Evolutionary conservation across 2,113 vertebrate species (phyloP), one percentile per base, ranked within the genome.

Genomic region (western clawed frog (Xenopus tropicalis)): DNA sequence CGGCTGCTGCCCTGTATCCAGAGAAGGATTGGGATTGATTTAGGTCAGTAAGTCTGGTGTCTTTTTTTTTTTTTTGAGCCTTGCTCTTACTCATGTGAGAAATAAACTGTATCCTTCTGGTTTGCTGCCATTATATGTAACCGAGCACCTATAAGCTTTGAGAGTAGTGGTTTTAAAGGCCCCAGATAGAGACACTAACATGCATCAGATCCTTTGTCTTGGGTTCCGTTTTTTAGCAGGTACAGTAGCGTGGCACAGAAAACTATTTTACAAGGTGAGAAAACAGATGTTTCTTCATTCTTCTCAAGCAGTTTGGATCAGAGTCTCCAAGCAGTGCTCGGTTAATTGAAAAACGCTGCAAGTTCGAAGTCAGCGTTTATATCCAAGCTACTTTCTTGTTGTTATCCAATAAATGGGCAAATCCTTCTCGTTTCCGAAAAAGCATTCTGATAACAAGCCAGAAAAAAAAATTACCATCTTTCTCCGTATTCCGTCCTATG

Each of bases 21-120:
- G 90, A 89, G 88, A 78, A 87, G 83, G 83, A 86, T 86, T 85
- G 85, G 86, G 85, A 83, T 51, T 83, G 88, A 91, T 88, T 89
- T 91, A 92, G 91, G 91, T 91, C 92, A 93, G 85, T 78, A 82
- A 86, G 82, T 78, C 88, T 88, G 87, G 78, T 79, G 85, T 85
- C 65, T 82, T 83, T 71, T 79, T 80, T 82, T 83, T 71, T 79
- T 80, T 84, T 86, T 67, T 79, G 74, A 82, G 88, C 80, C 82
- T 75, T 81, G 85, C 80, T 81, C 82, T 87, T 82, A 83, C 59
- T 83, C 85, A 80, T 82, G 75, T 72, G 64, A 75, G 58, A 4
- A 14, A 78, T 83, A 71, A 74, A 76, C 58, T 61, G 78, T 66
- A 1, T 84, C 85, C 72, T 73, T 72, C 79, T 80, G 62, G 5